A percentile compares a stretch with the other conserved stretches of the same genome.
These are phyloP conservation scores for Lithodes maja DNA, from an alignment of 2,888 invertebrate genomes.

Conservation along the genomic window DNA sequence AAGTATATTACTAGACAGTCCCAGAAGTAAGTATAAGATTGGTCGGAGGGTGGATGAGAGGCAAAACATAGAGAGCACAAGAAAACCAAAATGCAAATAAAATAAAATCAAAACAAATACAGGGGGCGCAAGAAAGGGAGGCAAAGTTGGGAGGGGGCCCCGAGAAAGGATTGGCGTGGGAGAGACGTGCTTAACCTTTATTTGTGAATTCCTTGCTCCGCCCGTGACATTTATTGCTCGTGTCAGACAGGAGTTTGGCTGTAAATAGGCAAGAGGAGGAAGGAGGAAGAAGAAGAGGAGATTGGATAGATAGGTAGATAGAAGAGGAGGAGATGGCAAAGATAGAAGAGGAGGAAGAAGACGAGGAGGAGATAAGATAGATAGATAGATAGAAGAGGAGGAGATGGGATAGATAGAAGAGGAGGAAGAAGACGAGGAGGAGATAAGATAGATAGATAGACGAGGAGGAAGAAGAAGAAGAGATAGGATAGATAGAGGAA, in stretches of 20 bases:
- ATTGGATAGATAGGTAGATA: neutral
- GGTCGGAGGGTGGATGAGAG: no score
- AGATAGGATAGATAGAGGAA: neutral
- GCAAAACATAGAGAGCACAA: no score
- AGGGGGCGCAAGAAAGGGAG: neutral
- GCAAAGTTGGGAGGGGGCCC: neutral
- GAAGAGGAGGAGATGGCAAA: neutral
- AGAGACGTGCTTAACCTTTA: slow-evolving; percentile 17
- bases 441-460: neutral
- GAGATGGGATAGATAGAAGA: neutral
- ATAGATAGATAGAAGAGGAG: neutral
- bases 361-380: neutral
- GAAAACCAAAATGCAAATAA: no score
- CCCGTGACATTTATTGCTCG: slow-evolving; percentile 10
- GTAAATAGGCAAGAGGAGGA: slow-evolving; percentile 20
- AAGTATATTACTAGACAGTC: no score
- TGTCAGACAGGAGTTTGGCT: slow-evolving; percentile 8
- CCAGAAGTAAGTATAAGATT: no score
- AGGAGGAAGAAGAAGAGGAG: no score
- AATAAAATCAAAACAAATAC: no score
- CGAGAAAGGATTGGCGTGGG: slow-evolving; percentile 8
- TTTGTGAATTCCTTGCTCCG: slow-evolving; percentile 9
- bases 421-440: neutral
- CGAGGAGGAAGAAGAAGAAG: neutral
- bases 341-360: slow-evolving; percentile 3